These are phyloP conservation scores for Hoplodrina ambigua DNA, from an alignment of 2,888 invertebrate species.

Conservation along the genomic window DNA sequence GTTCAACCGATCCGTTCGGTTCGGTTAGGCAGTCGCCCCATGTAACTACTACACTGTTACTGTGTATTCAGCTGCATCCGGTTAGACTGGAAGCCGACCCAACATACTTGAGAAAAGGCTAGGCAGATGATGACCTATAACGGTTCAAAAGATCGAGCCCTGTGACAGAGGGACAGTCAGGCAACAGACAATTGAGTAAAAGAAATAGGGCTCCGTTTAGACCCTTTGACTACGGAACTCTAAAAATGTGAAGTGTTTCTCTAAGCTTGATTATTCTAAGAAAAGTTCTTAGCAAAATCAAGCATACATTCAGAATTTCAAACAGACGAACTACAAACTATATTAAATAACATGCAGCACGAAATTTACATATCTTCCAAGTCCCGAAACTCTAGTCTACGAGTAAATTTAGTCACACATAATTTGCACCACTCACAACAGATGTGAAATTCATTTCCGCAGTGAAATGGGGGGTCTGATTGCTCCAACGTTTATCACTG, in stretches of 20 bases:
- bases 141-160: no score
- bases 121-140: no score
- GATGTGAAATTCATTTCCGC: constrained; percentile 72
- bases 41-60: no score
- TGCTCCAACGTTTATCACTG: constrained; percentile 62
- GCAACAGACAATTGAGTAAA: no score
- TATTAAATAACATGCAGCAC: constrained; percentile 40
- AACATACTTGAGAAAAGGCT: no score
- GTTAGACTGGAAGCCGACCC: no score
- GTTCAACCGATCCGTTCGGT: no score
- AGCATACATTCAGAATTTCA: constrained; percentile 43
- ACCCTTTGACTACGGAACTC: no score
- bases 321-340: constrained; percentile 31
- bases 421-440: constrained; percentile 22
- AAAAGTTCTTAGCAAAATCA: constrained; percentile 22
- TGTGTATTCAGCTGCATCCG: no score
- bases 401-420: constrained; percentile 21
- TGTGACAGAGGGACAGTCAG: no score
- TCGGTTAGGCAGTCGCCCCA: no score
- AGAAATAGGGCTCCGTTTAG: no score
- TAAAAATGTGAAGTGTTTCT: neutral
- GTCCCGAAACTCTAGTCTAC: constrained; percentile 25
- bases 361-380: constrained; percentile 44
- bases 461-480: constrained; percentile 69
- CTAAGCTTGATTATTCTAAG: neutral